Evolutionary conservation across 2,113 vertebrate species (phyloP), one percentile per base, ranked within the genome.

Genomic region (Ammodramus savannarum): DNA sequence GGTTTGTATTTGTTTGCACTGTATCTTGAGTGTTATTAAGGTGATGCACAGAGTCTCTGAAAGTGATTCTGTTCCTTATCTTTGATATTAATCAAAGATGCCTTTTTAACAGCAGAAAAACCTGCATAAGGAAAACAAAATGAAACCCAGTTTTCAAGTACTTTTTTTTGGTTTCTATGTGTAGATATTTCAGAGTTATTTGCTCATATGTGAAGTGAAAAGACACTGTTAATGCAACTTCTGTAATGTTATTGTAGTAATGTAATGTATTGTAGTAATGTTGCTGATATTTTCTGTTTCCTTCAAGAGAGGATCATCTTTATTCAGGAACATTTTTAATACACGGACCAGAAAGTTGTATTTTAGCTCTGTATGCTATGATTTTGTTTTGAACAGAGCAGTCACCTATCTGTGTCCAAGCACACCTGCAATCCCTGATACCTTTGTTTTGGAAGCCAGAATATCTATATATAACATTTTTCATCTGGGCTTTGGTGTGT

Each of bases 1-100:
- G 18, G 27, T 76, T 72, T 67, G 3, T 59, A 39, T 51, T 72
- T 18, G 6, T 69, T 65, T 78, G 32, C 0, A 0, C 13, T 57
- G 19, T 73, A 3, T 58, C 25, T 68, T 43, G 26, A 62, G 18
- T 41, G 9, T 43, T 65, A 31, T 52, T 71, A 41, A 69, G 25
- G 77, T 75, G 17, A 59, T 57, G 63, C 34, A 39, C 41, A n/a
- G 49, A 86, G 29, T 46, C 31, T 79, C 59, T 71, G 81, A 66
- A 67, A 52, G 11, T 8, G 12, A 22, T 75, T 66, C 41, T 88
- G 7, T 54, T 92, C 13, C 77, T 85, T 69, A 20, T 27, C 27
- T 82, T 85, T 67, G 38, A 7, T 54, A 26, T 58, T 29, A 78
- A 62, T 62, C n/a, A 61, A 84, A 88, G 39, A 38, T 43, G 7